Percentiles rank a stretch among this genome's conserved stretches.
phyloP scores from a whole-genome alignment of 1,140 invertebrate genomes.

The Thaumatotibia leucotreta region DNA sequence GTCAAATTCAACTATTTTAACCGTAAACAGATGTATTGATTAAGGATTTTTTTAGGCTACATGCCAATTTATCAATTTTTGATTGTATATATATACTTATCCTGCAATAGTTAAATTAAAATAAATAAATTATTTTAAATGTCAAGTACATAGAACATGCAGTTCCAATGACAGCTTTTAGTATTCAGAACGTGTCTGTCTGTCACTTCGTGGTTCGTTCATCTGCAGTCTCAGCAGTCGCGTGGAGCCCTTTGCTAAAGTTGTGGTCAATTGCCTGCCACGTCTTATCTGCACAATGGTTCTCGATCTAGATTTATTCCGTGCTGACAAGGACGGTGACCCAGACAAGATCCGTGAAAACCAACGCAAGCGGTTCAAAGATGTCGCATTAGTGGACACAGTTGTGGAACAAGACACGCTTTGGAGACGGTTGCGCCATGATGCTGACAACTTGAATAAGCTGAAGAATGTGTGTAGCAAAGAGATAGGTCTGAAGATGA shows the following conservation, averaged over 20 bases:
- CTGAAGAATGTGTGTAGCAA: constrained; percentile 98
- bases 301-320: constrained; percentile 97
- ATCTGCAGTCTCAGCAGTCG: constrained; percentile 9
- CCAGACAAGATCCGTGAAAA: constrained; percentile 94
- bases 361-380: constrained; percentile 95
- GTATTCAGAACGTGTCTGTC: constrained; percentile 5
- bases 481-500: constrained; percentile 98
- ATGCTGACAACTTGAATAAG: constrained; percentile 95
- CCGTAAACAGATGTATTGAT: neutral
- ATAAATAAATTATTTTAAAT: no score
- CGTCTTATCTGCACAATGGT: constrained; percentile 85
- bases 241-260: constrained; percentile 14
- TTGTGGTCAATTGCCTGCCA: constrained; percentile 15
- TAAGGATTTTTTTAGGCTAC: no score
- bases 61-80: no score
- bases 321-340: constrained; percentile 96
- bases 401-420: constrained; percentile 92
- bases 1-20: neutral
- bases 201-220: neutral
- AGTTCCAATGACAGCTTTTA: neutral
- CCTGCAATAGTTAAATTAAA: no score
- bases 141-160: no score
- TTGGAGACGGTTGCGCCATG: constrained; percentile 94
- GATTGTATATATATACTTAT: no score
- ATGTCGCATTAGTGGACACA: constrained; percentile 92